Base-by-base conservation (phyloP, 2,797 vertebrate species). In the Siniperca obscura region DNA sequence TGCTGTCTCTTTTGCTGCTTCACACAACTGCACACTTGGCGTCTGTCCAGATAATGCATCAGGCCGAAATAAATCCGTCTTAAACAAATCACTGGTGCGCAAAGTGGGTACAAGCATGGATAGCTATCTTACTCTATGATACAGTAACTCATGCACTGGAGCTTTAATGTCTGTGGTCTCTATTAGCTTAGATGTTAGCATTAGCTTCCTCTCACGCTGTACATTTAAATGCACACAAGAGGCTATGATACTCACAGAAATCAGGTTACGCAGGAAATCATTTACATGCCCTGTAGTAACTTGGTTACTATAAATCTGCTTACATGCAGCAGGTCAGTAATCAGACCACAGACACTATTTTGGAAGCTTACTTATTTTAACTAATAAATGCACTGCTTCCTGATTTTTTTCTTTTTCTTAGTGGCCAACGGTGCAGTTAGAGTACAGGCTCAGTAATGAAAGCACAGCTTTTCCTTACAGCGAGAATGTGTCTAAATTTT, bases 21-120 rank as follows among this genome's bases (percentile, higher is more conserved):
- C 34, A 52, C 21, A 71, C 56, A 50, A 22, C 38, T 62, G 57
- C 69, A 50, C 56, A 34, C 64, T 62, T 86, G 78, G 84, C 71
- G 8, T 5, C 64, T 14, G 59, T 64, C 56, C 82, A 76, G 34
- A 40, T 60, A 27, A 65, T 76, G 61, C 72, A 78, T 84, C 78
- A 74, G 50, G 61, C 25, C 8, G 16, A 82, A 83, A 53, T 78
- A 69, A 57, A 70, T 79, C 66, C 17, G 79, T 73, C 64, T 38
- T 76, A 56, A 65, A 78, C 64, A 40, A 77, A 68, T 72, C 46
- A 57, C 30, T 21, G 53, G 42, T 61, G 59, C 3, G 22, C 16
- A 42, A 74, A 78, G 66, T 25, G 70, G 30, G 16, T 14, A 14
- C 14, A 34, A 57, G 44, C 64, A 60, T 0, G 2, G 27, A 27